phyloP scores from a whole-genome alignment of 2,888 invertebrate species.

The Drosophila algonquin region DNA sequence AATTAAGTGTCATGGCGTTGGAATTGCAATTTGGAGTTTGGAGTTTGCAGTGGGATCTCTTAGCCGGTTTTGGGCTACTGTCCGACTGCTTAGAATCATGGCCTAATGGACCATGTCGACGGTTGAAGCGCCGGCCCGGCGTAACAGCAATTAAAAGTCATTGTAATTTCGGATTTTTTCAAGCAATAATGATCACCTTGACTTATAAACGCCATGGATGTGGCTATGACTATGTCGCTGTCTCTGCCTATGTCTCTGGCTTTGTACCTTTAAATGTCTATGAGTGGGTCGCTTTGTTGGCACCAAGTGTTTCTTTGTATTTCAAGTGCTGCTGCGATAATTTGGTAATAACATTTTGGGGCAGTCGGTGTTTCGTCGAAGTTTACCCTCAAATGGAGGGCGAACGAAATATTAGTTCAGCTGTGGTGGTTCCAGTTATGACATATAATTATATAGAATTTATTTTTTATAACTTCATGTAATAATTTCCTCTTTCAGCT shows the following conservation, averaged over 20 bases:
- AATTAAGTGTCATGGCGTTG: constrained; percentile 42
- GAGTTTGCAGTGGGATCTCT: constrained; percentile 17
- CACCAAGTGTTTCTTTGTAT: not conserved
- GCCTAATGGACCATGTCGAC: constrained; percentile 42
- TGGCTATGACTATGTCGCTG: constrained; percentile 19
- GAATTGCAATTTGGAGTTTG: constrained; percentile 25
- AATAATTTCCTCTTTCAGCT: not conserved
- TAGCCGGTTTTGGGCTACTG: not conserved
- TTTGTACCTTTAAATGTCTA: constrained; percentile 11
- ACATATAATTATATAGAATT: constrained; percentile 33
- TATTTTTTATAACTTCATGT: constrained; percentile 3
- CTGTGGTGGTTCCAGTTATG: constrained; percentile 16
- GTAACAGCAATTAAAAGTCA: constrained; percentile 66
- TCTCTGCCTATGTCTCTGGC: constrained; percentile 29
- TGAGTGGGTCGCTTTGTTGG: not conserved
- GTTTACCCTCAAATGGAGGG: constrained; percentile 10
- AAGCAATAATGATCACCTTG: constrained; percentile 66
- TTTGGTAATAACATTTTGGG: constrained; percentile 40
- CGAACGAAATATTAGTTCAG: constrained; percentile 27
- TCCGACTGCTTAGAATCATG: constrained; percentile 47
- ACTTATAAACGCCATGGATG: constrained; percentile 65
- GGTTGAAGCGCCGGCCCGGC: constrained; percentile 32
- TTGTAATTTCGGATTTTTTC: constrained; percentile 68
- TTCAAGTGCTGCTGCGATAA: constrained; percentile 22
- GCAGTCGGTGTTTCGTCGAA: constrained; percentile 12